Evolutionary conservation across 2,113 vertebrate species (phyloP).

Genomic region (Uropsilus gracilis): DNA sequence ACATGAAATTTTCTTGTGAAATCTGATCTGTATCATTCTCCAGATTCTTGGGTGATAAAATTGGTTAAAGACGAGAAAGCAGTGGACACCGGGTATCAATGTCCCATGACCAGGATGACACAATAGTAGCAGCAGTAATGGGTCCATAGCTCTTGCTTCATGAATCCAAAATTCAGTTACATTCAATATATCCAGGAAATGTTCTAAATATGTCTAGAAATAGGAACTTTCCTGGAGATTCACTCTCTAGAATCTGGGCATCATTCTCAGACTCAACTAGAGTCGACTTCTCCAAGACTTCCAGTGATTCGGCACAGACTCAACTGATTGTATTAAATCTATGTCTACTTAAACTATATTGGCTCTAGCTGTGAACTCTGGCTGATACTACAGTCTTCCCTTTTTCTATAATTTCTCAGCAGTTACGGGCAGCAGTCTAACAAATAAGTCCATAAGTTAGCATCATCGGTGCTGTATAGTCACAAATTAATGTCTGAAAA

Average conservation of each 20-base stretch:
- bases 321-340: neutral
- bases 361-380: neutral
- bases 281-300: neutral
- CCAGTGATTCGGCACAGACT: neutral
- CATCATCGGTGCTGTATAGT: neutral
- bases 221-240: neutral
- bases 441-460: constrained; percentile 20
- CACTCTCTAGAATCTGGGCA: neutral
- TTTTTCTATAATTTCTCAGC: constrained; percentile 13
- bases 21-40: neutral
- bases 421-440: constrained; percentile 16
- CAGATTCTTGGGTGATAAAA: neutral
- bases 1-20: neutral
- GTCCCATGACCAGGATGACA: fast-evolving
- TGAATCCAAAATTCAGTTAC: neutral
- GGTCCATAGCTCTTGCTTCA: neutral
- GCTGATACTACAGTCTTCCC: neutral
- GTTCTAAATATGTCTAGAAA: neutral
- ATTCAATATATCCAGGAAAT: neutral
- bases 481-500: neutral
- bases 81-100: too few species aligned
- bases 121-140: neutral
- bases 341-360: neutral
- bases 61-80: neutral
- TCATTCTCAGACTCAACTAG: neutral